Base-by-base conservation (phyloP, 92 coral and sea anemone genomes). In the Metridium senile region DNA sequence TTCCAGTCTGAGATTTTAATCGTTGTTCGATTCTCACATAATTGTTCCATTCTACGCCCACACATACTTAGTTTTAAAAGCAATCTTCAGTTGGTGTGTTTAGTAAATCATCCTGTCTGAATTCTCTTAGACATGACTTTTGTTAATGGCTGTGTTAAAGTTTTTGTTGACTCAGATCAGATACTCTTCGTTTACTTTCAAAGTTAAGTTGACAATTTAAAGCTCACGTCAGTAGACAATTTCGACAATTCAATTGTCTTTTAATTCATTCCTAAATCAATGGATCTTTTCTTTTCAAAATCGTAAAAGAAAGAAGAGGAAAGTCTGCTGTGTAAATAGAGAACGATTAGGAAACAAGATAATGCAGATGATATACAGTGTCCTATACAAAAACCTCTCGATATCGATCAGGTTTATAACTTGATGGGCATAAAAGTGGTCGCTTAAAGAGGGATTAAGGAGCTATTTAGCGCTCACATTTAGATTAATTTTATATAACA, bases 321-420 rank as follows among this genome's bases (percentile, higher is more conserved):
- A 54, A 54, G 21, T 54, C 59, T 54, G n/a, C 59, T 54, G 59
- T 54, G 21, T 54, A 54, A 54, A 54, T 54, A 54, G 21, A 3
- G 4, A 54, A 54, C 20, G 9, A 54, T 3, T 9, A 3, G 59
- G 13, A 39, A 39, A 13, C 49, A 4, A 4, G 6, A 4, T 39
- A n/a, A n/a, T n/a, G n/a, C n/a, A n/a, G n/a, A n/a, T n/a, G n/a
- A n/a, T n/a, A n/a, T n/a, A n/a, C n/a, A n/a, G n/a, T n/a, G n/a
- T n/a, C n/a, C n/a, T n/a, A n/a, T n/a, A n/a, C n/a, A n/a, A n/a
- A n/a, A n/a, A n/a, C n/a, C n/a, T n/a, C n/a, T n/a, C n/a, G n/a
- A n/a, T n/a, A n/a, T n/a, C n/a, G n/a, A n/a, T n/a, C n/a, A n/a
- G n/a, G n/a, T n/a, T n/a, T n/a, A n/a, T n/a, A n/a, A n/a, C n/a